Base-by-base conservation (phyloP, 1,140 invertebrate species). In the Ips nitidus region DNA sequence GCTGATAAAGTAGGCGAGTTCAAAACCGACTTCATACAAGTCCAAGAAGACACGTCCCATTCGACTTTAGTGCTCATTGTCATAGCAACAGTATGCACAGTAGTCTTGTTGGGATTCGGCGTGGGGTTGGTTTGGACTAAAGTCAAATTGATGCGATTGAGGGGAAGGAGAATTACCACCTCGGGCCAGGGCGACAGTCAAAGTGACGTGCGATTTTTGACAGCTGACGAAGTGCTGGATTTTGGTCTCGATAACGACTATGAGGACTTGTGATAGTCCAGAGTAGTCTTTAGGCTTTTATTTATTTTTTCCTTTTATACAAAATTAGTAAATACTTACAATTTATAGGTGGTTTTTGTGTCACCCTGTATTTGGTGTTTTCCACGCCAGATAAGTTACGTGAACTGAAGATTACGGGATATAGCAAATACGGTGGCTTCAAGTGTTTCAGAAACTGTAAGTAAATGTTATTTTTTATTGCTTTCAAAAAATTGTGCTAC, bases 151-250 rank as follows among this genome's bases (percentile, higher is more conserved):
- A 22, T 52, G 38, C 41, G 56, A 39, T 67, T 37, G 1, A 45
- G 59, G 37, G 66, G 38, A 2, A 50, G 58, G 7, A 52, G 52
- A 40, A 69, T 65, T 47, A 62, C 45, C 41, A 43, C 47, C 6
- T 69, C 62, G 3, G 66, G 64, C 2, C 75, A 73, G 37, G 75
- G 77, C 1, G 78, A 79, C 47, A 78, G 77, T 66, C 77, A 79
- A 59, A 85, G 84, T 65, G 85, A 86, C 65, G 85, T 86, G 0
- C 76, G 84, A 61, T 86, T 84, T 74, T 76, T 86, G 6, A 85
- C 85, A 1, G 81, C 81, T 1, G 84, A 86, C 58, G 85, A 86
- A 73, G 76, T 82, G 2, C 75, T 86, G 2, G 84, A 86, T 71
- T 85, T 86, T 72, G 83, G 77, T 70, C 62, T 86, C 6, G 82